Base-by-base conservation (phyloP, 2,797 vertebrate species). In the Siniperca scherzeri region DNA sequence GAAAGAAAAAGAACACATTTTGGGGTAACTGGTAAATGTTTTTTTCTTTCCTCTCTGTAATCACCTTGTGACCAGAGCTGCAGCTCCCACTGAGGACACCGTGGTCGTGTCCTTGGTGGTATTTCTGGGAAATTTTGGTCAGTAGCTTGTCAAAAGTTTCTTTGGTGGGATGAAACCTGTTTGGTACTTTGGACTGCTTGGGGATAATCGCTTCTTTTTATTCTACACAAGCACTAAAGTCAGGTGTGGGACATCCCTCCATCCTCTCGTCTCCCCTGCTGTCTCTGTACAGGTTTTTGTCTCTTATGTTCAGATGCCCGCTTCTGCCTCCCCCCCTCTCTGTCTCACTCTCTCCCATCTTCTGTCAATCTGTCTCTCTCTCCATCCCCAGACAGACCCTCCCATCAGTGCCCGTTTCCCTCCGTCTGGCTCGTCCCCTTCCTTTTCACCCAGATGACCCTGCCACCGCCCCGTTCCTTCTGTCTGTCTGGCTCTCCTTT, bases 371-470 rank as follows among this genome's bases (percentile, higher is more conserved):
- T 88, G 78, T 87, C 77, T 85, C 83, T 33, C 74, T 57, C 69
- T 71, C 70, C 27, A 21, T 74, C 78, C 74, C 80, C 87, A 89
- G 89, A 91, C 88, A 88, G 87, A 77, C 84, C 81, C 90, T 89
- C 88, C 90, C 88, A 77, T 87, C 74, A 44, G 87, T 79, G 80
- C 87, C 87, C 70, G 73, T 87, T 87, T 87, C 85, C 77, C 87
- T 87, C 89, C 70, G 81, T 92, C 91, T 95, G 92, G 90, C 91
- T 90, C 80, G 59, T 80, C 84, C 91, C 87, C 66, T 87, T 92
- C 88, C 88, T 89, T 93, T 89, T 92, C 87, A 88, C 87, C 87
- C 88, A 81, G 62, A 80, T 91, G 91, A 90, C 92, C 92, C 85
- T 22, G 60, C 84, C 81, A 48, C 85, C 79, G 36, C 89, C 87